These are phyloP conservation scores for Erebia epiphron DNA, from an alignment of 2,888 invertebrate genomes.

Conservation along the genomic window DNA sequence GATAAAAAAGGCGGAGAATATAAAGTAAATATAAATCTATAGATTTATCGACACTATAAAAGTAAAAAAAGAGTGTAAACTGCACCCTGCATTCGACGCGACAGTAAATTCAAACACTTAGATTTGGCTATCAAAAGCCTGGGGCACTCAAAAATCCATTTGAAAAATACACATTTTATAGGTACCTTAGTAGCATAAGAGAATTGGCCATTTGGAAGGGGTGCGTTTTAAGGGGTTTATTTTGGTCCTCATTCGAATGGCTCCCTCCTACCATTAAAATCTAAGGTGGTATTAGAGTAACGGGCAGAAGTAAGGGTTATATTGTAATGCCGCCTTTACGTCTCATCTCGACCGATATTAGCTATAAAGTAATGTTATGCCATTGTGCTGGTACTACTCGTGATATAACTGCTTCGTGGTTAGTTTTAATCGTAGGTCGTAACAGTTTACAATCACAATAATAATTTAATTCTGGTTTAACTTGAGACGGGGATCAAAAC, in stretches of 20 bases:
- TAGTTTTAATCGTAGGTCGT: constrained; percentile 73
- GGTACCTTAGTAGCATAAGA: constrained; percentile 49
- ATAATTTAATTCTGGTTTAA: constrained; percentile 73
- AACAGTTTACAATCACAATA: constrained; percentile 78
- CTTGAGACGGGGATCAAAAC: constrained; percentile 62
- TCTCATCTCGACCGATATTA: constrained; percentile 59
- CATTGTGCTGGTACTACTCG: constrained; percentile 47
- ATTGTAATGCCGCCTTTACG: constrained; percentile 61
- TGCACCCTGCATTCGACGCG: constrained; percentile 57
- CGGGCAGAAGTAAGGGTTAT: constrained; percentile 54
- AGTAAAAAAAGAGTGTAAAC: constrained; percentile 68
- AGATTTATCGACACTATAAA: constrained; percentile 72
- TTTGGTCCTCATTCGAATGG: constrained; percentile 49
- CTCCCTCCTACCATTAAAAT: constrained; percentile 51
- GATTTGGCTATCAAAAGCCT: constrained; percentile 77
- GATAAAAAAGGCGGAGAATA: constrained; percentile 23
- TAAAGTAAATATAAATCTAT: constrained; percentile 65
- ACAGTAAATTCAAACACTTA: constrained; percentile 75
- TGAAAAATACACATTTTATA: constrained; percentile 76
- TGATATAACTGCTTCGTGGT: constrained; percentile 60
- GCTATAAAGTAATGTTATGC: constrained; percentile 61
- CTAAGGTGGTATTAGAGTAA: constrained; percentile 60
- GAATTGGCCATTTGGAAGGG: constrained; percentile 63
- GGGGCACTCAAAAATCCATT: constrained; percentile 82
- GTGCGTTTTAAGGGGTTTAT: constrained; percentile 65